Base-by-base conservation (phyloP, 2,797 vertebrate genomes). In the Trachurus trachurus region DNA sequence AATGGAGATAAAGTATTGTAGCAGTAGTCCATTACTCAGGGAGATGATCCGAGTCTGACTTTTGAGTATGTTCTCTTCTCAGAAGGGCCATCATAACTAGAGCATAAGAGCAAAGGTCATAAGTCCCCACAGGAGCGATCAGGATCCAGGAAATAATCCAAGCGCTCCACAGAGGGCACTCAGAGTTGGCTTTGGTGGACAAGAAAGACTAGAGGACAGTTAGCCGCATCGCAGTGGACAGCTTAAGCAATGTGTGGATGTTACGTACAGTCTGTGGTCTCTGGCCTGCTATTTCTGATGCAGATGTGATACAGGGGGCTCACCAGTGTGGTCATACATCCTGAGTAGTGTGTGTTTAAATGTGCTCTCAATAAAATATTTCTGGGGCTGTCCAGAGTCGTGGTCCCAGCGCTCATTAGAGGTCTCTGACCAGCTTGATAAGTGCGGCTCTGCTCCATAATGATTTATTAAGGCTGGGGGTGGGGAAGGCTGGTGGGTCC, bases 341-440 rank as follows among this genome's bases (percentile, higher is more conserved):
- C 76, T 81, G 73, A 91, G 80, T 50, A 78, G 86, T 85, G 87
- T 88, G 88, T 94, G 92, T 91, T 94, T 94, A 95, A 95, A 94
- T 88, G 86, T 87, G 92, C 88, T 89, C 91, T 90, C 93, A 92
- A 94, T 96, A 93, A 96, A 95, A 95, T 93, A 95, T 95, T 95
- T 95, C 92, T 88, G 89, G 68, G 88, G 85, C 83, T 91, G 89
- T 45, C 80, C 62, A 22, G 84, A 89, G 85, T 87, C 64, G 76
- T 63, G 89, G 88, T 94, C 91, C 89, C 91, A 82, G 81, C 40
- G 82, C 94, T 95, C 94, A 94, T 95, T 95, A 95, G 91, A 92
- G 94, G 92, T 93, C 89, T 94, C 92, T 73, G 89, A 83, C 92
- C 91, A 84, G 90, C 85, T 84, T 92, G 88, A 93, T 94, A 94